phyloP scores from a whole-genome alignment of 2,113 vertebrate genomes.

The Xenopus laevis region DNA sequence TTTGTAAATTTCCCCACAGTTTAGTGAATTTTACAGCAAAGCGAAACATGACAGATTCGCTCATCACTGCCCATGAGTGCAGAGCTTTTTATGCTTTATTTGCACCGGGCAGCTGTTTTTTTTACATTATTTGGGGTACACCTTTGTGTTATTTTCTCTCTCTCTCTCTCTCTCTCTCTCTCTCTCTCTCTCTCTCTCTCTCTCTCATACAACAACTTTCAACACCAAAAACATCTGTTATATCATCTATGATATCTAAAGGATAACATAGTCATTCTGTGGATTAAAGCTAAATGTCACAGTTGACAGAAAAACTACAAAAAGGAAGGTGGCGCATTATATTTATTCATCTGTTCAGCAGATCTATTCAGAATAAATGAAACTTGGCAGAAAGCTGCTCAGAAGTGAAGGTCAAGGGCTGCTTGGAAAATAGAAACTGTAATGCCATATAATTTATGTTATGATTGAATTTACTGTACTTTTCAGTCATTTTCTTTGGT shows the following conservation, averaged over 20 bases:
- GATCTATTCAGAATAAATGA: conserved; percentile 27
- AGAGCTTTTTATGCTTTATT: too few relatives aligned
- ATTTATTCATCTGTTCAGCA: not conserved
- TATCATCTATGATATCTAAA: not conserved
- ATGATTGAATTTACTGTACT: conserved; percentile 9
- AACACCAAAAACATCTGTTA: not conserved
- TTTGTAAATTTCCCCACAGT: too few relatives aligned
- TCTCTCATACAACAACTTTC: not conserved
- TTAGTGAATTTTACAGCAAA: too few relatives aligned
- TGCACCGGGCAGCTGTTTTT: too few relatives aligned
- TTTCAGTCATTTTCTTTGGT: conserved; percentile 1
- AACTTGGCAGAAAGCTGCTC: conserved; percentile 29
- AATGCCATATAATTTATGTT: conserved; percentile 16
- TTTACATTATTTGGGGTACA: too few relatives aligned
- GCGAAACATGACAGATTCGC: too few relatives aligned
- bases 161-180: too few relatives aligned
- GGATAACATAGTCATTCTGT: not conserved
- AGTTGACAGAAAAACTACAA: conserved; percentile 19
- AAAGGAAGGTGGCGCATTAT: conserved; percentile 16
- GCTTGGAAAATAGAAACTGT: conserved; percentile 11
- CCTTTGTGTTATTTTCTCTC: too few relatives aligned
- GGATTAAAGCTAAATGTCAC: conserved; percentile 16
- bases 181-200: too few relatives aligned
- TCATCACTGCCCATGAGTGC: too few relatives aligned
- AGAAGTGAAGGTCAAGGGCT: conserved; percentile 23